Evolutionary conservation across 2,797 vertebrate genomes (phyloP).

Genomic region (Xerus rutilus): DNA sequence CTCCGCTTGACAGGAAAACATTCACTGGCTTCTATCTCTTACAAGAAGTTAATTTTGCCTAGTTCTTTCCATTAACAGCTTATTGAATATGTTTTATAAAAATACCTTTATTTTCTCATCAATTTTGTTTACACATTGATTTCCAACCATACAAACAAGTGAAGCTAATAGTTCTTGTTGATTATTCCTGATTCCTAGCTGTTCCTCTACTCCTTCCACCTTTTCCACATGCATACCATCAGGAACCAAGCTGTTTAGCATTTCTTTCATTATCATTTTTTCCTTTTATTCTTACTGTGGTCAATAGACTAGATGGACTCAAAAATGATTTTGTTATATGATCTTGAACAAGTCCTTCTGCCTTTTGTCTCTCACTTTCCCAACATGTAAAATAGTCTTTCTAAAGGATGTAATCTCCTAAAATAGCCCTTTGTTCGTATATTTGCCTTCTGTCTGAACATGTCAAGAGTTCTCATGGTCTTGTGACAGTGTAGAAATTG

Average conservation of each 20-base stretch:
- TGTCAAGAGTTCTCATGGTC: neutral
- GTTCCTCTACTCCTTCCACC: neutral
- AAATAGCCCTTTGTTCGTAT: neutral
- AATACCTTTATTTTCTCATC: neutral
- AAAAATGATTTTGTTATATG: neutral
- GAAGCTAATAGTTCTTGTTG: neutral
- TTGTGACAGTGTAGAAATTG: neutral
- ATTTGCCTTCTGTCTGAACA: neutral
- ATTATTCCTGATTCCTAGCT: neutral
- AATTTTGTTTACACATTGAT: neutral
- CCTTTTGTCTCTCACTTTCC: neutral
- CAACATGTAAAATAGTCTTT: neutral
- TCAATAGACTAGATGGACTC: neutral
- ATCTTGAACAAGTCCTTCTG: neutral
- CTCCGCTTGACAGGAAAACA: neutral
- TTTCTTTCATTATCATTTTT: neutral
- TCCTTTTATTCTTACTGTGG: neutral
- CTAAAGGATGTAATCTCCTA: neutral
- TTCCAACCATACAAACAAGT: neutral
- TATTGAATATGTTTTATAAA: neutral
- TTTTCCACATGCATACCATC: neutral
- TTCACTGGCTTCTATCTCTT: neutral
- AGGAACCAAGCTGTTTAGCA: neutral
- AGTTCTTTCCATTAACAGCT: neutral
- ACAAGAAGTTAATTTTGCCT: neutral